These are phyloP conservation scores for Hypomecis atomaria DNA, from an alignment of 2,888 invertebrate species.

Conservation along the genomic window DNA sequence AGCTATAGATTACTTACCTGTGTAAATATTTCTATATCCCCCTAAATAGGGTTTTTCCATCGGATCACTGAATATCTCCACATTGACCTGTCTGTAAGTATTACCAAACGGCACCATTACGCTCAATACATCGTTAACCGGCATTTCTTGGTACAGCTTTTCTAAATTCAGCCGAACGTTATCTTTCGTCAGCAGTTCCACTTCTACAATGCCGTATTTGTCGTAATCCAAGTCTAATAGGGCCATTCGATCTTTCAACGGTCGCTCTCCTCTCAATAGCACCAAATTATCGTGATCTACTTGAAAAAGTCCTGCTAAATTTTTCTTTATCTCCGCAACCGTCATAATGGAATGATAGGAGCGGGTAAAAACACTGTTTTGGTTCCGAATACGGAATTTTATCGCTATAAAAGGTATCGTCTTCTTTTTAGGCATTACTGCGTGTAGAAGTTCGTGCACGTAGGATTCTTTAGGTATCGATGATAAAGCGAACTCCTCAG, in stretches of 20 bases:
- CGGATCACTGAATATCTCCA: slow-evolving; percentile 75
- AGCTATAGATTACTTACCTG: slow-evolving; percentile 68
- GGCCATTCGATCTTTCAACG: slow-evolving; percentile 73
- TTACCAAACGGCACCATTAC: slow-evolving; percentile 73
- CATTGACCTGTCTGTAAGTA: slow-evolving; percentile 72
- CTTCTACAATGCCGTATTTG: slow-evolving; percentile 77
- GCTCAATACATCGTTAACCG: slow-evolving; percentile 73
- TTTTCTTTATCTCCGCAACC: slow-evolving; percentile 85
- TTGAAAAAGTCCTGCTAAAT: slow-evolving; percentile 84
- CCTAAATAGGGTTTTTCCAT: slow-evolving; percentile 92
- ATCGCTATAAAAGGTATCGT: slow-evolving; percentile 76
- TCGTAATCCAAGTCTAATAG: slow-evolving; percentile 77
- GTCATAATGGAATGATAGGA: slow-evolving; percentile 81
- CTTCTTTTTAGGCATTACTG: slow-evolving; percentile 71
- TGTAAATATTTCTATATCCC: slow-evolving; percentile 90
- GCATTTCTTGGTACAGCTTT: slow-evolving; percentile 74
- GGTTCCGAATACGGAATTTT: slow-evolving; percentile 73
- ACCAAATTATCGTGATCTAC: slow-evolving; percentile 78
- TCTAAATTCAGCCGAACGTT: slow-evolving; percentile 70
- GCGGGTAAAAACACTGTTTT: slow-evolving; percentile 77
- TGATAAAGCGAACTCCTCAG: slow-evolving; percentile 69
- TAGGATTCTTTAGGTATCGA: slow-evolving; percentile 75
- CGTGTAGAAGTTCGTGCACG: slow-evolving; percentile 71
- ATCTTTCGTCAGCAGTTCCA: slow-evolving; percentile 74
- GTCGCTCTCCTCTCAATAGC: slow-evolving; percentile 74